phyloP scores from a whole-genome alignment of 1,140 invertebrate genomes.

The Steinernema feltiae region DNA sequence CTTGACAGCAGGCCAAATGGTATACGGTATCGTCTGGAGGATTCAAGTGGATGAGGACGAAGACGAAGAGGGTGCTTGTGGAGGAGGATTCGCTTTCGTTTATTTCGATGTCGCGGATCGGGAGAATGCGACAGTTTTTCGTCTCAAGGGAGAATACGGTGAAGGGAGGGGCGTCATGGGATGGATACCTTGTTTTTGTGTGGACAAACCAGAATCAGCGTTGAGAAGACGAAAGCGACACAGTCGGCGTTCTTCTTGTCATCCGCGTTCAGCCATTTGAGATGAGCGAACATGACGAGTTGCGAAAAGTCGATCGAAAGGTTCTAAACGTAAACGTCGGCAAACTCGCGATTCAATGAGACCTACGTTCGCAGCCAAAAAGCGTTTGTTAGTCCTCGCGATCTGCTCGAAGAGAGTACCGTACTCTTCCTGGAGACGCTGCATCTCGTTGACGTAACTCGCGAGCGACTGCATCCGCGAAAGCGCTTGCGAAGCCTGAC shows the following conservation, averaged over 20 bases:
- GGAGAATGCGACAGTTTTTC: slow-evolving; percentile 29
- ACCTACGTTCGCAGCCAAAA: slow-evolving; percentile 57
- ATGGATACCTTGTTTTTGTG: slow-evolving; percentile 29
- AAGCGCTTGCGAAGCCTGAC: slow-evolving; percentile 72
- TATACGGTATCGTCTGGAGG: slow-evolving; percentile 32
- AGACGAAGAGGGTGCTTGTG: slow-evolving; percentile 6
- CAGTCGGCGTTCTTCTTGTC: slow-evolving; percentile 30
- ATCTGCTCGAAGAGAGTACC: slow-evolving; percentile 79
- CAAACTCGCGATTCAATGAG: slow-evolving; percentile 8
- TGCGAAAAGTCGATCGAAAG: slow-evolving; percentile 35
- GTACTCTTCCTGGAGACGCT: slow-evolving; percentile 97
- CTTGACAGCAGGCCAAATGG: slow-evolving; percentile 37
- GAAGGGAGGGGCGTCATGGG: background rate
- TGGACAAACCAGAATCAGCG: slow-evolving; percentile 33
- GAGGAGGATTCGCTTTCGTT: slow-evolving; percentile 9
- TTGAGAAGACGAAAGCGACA: slow-evolving; percentile 40
- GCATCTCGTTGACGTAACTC: slow-evolving; percentile 99
- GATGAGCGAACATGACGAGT: slow-evolving; percentile 39
- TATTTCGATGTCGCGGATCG: slow-evolving; percentile 27
- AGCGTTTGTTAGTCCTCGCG: slow-evolving; percentile 15
- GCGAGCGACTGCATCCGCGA: slow-evolving; percentile 97
- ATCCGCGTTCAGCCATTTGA: slow-evolving; percentile 34
- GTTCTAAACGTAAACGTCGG: slow-evolving; percentile 18
- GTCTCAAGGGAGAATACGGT: slow-evolving; percentile 13
- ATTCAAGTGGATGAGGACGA: slow-evolving; percentile 21